phyloP scores from a whole-genome alignment of 2,888 invertebrate genomes.

The Agapetus fuscipes region DNA sequence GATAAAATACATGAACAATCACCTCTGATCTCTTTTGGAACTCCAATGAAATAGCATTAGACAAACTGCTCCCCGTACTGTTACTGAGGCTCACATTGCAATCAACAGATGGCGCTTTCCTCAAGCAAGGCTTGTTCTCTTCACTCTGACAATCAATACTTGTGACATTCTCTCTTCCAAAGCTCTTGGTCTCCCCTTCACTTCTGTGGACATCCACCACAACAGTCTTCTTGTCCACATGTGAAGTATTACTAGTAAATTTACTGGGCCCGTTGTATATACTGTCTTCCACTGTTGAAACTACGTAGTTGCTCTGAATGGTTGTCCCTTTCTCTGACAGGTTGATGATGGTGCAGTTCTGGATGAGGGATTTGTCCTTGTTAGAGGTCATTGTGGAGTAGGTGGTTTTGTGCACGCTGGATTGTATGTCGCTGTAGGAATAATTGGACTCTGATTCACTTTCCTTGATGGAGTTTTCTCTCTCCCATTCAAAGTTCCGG shows the following conservation, averaged over 20 bases:
- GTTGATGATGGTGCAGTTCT: constrained; percentile 65
- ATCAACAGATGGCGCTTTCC: constrained; percentile 32
- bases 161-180: constrained; percentile 14
- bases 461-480: constrained; percentile 38
- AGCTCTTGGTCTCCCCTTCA: constrained; percentile 28
- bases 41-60: constrained; percentile 62
- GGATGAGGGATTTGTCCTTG: constrained; percentile 38
- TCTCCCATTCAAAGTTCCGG: constrained; percentile 47
- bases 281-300: constrained; percentile 30
- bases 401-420: constrained; percentile 3
- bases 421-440: constrained; percentile 42
- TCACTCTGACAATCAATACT: constrained; percentile 25
- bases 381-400: constrained; percentile 22
- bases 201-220: constrained; percentile 67
- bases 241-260: too few species aligned
- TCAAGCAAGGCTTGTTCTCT: constrained; percentile 23
- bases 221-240: constrained; percentile 52
- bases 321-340: constrained; percentile 62
- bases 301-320: constrained; percentile 54
- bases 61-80: constrained; percentile 42
- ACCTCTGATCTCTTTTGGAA: constrained; percentile 60
- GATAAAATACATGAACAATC: too few species aligned
- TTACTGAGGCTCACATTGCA: constrained; percentile 31
- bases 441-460: constrained; percentile 43
- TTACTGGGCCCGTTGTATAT: constrained; percentile 34